phyloP scores from a whole-genome alignment of 2,888 invertebrate species.

The Pheosia gnoma region DNA sequence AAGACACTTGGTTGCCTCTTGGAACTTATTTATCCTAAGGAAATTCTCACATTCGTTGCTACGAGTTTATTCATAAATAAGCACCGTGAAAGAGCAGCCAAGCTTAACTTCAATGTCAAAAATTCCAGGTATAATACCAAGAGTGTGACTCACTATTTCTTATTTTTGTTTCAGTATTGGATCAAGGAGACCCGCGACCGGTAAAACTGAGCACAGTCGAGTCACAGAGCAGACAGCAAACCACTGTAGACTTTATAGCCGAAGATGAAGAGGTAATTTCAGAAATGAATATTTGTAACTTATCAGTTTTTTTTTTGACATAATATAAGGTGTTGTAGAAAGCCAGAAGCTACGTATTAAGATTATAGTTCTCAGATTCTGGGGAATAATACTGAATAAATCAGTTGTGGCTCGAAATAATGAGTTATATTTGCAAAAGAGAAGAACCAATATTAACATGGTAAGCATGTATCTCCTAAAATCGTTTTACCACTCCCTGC shows the following conservation, averaged over 20 bases:
- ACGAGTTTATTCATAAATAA: background rate
- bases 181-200: slow-evolving; percentile 67
- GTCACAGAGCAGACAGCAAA: slow-evolving; percentile 60
- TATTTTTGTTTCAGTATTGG: slow-evolving; percentile 74
- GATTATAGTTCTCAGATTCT: no score
- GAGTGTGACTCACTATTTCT: slow-evolving; percentile 21
- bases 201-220: slow-evolving; percentile 63
- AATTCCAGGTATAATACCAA: slow-evolving; percentile 14
- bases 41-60: slow-evolving; percentile 6
- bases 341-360: no score
- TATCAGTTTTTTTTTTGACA: background rate
- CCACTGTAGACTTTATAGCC: slow-evolving; percentile 69
- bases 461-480: no score
- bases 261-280: slow-evolving; percentile 74
- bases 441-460: no score
- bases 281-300: slow-evolving; percentile 11
- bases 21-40: slow-evolving; percentile 9
- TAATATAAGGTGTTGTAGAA: background rate
- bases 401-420: no score
- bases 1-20: background rate
- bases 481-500: background rate
- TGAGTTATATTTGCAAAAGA: no score
- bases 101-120: slow-evolving; percentile 9
- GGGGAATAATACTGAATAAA: no score
- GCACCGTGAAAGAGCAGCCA: slow-evolving; percentile 8